A percentile compares a stretch with the other conserved stretches of the same genome.
phyloP scores from a whole-genome alignment of 2,888 invertebrate genomes.

The Serripes groenlandicus region DNA sequence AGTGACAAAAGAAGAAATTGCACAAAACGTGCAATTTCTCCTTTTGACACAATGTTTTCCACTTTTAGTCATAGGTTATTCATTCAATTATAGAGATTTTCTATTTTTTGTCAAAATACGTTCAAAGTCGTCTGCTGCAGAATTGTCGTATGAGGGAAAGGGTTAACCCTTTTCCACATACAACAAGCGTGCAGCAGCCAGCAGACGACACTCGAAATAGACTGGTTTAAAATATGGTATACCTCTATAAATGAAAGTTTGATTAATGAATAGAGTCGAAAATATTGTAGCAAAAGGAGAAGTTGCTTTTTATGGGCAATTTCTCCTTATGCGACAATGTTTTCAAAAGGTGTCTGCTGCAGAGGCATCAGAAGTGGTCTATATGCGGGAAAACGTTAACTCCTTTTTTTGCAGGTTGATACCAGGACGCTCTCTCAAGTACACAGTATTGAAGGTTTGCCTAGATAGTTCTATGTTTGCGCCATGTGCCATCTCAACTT shows the following conservation, averaged over 20 bases:
- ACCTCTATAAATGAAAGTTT: too few species aligned
- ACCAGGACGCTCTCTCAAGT: conserved; percentile 58
- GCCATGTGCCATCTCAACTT: conserved; percentile 68
- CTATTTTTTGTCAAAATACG: too few species aligned
- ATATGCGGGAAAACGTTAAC: background rate
- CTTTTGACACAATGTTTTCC: too few species aligned
- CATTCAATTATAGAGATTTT: too few species aligned
- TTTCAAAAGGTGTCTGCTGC: background rate
- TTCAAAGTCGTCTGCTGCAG: background rate
- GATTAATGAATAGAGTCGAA: too few species aligned
- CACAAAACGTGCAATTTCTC: too few species aligned
- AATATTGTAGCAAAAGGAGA: background rate
- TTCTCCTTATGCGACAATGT: background rate
- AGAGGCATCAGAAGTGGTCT: background rate
- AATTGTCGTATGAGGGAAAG: background rate
- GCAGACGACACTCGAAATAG: too few species aligned
- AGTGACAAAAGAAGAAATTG: too few species aligned
- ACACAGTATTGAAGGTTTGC: conserved; percentile 68
- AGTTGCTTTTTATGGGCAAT: background rate
- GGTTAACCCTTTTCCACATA: background rate
- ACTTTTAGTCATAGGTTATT: too few species aligned
- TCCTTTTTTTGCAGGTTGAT: conserved; percentile 37
- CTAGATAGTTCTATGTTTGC: conserved; percentile 66
- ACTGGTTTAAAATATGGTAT: too few species aligned
- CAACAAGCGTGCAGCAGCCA: too few species aligned